Base-by-base conservation (phyloP, 2,797 vertebrate genomes). In the Argyrosomus regius region DNA sequence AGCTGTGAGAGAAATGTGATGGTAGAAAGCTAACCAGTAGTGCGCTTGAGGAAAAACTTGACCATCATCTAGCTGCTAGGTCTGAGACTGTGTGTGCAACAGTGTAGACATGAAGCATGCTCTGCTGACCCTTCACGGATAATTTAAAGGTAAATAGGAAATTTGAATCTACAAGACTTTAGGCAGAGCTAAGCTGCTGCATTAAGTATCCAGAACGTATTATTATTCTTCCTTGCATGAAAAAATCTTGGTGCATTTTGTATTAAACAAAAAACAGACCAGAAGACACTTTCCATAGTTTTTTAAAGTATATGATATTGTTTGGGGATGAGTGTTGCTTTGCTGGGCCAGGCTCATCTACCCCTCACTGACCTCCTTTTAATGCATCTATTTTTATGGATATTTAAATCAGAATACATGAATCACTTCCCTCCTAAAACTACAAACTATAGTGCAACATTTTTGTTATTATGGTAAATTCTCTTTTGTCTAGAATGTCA, bases 371-470 rank as follows among this genome's bases (percentile, higher is more conserved):
- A 56, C 67, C 45, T 57, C 41, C 13, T 10, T 0, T 45, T 54
- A 64, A 18, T n/a, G 10, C 1, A n/a, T 62, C 46, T 8, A 14
- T 43, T 59, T 39, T 24, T 48, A 57, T 28, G 8, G 53, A 28
- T 65, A 17, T 35, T 28, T 31, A 63, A 65, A 69, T 69, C 41
- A 39, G 20, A 53, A 24, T 54, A n/a, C 35, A 53, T 24, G 50
- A 31, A 54, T 67, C 11, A 52, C 20, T 66, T 69, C 46, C 22
- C 6, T 26, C 3, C 12, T 63, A 35, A 56, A 46, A 35, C 17
- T 35, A 46, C 18, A 75, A 62, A 49, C 11, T 26, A 60, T 39
- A 22, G 13, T 0, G 50, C 22, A 39, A 39, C 7, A 50, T 56
- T 49, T 61, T 1, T 41, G n/a, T 48, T 66, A 63, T 26, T 31